A percentile compares a stretch with the other conserved stretches of the same genome.
phyloP scores from a whole-genome alignment of 2,888 invertebrate species.

The Epiperipatus broadwayi region DNA sequence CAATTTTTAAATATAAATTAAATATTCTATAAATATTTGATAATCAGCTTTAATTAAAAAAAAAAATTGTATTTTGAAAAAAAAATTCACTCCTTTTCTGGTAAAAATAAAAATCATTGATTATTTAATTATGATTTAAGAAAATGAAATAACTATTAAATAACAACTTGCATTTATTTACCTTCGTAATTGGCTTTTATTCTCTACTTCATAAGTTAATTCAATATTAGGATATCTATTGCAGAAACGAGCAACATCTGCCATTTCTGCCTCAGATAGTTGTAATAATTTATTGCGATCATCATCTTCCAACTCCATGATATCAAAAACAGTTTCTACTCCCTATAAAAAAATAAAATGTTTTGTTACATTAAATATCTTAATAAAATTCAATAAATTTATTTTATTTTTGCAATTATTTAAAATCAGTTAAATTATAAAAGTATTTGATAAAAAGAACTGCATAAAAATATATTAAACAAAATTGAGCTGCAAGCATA shows the following conservation, averaged over 20 bases:
- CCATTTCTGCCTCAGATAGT: constrained; percentile 63
- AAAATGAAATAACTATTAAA: constrained; percentile 8
- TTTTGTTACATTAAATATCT: neutral
- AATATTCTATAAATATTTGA: no score
- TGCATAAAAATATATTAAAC: no score
- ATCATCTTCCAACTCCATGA: constrained; percentile 80
- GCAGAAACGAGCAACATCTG: constrained; percentile 94
- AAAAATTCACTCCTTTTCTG: no score
- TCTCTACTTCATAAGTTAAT: constrained; percentile 68
- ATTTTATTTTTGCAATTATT: no score
- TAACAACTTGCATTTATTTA: constrained; percentile 14
- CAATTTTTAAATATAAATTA: no score
- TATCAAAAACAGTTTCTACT: constrained; percentile 81
- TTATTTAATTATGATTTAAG: neutral
- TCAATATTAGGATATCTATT: constrained; percentile 98
- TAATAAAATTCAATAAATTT: neutral
- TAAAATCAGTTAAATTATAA: no score
- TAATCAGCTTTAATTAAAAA: constrained; percentile 1
- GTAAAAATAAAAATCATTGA: no score
- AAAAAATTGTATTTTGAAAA: neutral
- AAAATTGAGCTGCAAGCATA: no score
- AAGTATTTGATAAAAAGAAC: no score
- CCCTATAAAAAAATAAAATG: constrained; percentile 27
- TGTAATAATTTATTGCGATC: constrained; percentile 52
- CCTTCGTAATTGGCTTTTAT: constrained; percentile 47